phyloP scores from a whole-genome alignment of 2,888 invertebrate species.

The Agrilus biguttatus region DNA sequence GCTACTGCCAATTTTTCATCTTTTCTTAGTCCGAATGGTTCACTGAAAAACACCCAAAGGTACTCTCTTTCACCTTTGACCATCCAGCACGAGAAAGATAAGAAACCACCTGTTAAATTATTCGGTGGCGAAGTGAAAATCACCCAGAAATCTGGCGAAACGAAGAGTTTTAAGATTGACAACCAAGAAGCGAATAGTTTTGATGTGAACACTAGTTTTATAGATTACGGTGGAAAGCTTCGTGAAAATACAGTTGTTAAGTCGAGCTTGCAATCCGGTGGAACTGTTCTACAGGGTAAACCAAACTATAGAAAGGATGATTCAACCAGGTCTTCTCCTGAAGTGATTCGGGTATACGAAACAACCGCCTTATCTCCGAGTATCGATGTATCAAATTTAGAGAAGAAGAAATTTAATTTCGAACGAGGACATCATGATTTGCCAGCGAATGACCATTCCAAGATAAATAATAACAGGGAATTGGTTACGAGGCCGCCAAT shows the following conservation, averaged over 20 bases:
- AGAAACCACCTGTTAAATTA: slow-evolving; percentile 40
- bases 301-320: slow-evolving; percentile 18
- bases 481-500: slow-evolving; percentile 3
- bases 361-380: slow-evolving; percentile 20
- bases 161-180: slow-evolving; percentile 38
- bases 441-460: not conserved
- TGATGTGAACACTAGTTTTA: slow-evolving; percentile 14
- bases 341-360: slow-evolving; percentile 25
- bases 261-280: slow-evolving; percentile 70
- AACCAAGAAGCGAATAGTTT: slow-evolving; percentile 20
- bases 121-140: slow-evolving; percentile 70
- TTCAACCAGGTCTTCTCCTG: slow-evolving; percentile 15
- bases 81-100: slow-evolving; percentile 18
- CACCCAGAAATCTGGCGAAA: slow-evolving; percentile 51
- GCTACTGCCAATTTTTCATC: slow-evolving; percentile 10
- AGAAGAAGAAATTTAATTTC: slow-evolving; percentile 13
- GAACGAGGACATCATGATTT: slow-evolving; percentile 1
- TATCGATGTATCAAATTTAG: slow-evolving; percentile 19
- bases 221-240: slow-evolving; percentile 22
- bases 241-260: slow-evolving; percentile 53
- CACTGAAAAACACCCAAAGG: slow-evolving; percentile 12
- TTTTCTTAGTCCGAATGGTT: slow-evolving; percentile 8
- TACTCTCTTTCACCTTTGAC: slow-evolving; percentile 22
- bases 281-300: slow-evolving; percentile 42
- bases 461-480: slow-evolving; percentile 1